These are phyloP conservation scores for Tiliacea citrago DNA, from an alignment of 2,888 invertebrate genomes.

Conservation along the genomic window DNA sequence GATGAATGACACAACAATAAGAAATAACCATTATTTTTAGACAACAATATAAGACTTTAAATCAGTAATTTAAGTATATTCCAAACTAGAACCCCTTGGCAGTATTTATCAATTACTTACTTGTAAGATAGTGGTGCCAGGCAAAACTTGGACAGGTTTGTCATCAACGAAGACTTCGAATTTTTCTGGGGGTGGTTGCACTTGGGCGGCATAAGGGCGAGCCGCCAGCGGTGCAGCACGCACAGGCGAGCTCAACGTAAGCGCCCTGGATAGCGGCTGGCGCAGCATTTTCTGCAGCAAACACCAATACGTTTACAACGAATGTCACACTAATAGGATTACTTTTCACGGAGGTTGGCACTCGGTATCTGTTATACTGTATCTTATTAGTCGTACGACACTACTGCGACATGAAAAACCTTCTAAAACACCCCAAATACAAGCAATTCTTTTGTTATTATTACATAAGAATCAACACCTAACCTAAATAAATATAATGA, in stretches of 20 bases:
- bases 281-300: slow-evolving; percentile 93
- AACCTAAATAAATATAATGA: slow-evolving; percentile 80
- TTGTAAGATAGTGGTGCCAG: slow-evolving; percentile 99
- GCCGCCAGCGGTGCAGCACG: slow-evolving; percentile 84
- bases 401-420: slow-evolving; percentile 26
- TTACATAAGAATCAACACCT: slow-evolving; percentile 88
- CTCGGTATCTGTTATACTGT: slow-evolving; percentile 1
- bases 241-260: slow-evolving; percentile 87
- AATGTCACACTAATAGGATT: slow-evolving; percentile 49
- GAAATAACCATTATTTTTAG: not conserved
- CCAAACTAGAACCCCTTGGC: not conserved
- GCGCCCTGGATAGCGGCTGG: slow-evolving; percentile 93
- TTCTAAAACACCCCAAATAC: slow-evolving; percentile 63
- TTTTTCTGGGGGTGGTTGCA: slow-evolving; percentile 92
- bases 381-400: not conserved
- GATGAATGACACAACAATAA: not conserved
- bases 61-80: not conserved
- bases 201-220: slow-evolving; percentile 87
- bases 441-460: slow-evolving; percentile 82
- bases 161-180: slow-evolving; percentile 99
- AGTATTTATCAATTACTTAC: slow-evolving; percentile 83
- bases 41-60: not conserved
- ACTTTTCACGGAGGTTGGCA: slow-evolving; percentile 18
- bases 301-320: slow-evolving; percentile 68
- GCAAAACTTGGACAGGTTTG: slow-evolving; percentile 97